Evolutionary conservation across 2,888 invertebrate species (phyloP).

Genomic region (Zygaena filipendulae): DNA sequence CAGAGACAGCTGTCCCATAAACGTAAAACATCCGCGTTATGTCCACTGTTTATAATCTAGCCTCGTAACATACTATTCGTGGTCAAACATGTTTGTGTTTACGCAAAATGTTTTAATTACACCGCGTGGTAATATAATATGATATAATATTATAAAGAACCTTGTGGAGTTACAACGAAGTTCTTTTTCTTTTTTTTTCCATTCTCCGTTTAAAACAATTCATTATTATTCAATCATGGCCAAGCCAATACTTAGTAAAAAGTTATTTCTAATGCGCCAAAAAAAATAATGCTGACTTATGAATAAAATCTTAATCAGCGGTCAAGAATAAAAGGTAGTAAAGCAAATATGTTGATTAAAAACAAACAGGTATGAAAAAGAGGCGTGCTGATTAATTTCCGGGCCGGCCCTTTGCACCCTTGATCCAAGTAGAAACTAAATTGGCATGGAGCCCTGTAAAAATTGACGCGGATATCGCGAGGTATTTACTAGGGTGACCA

Average conservation of each 20-base stretch:
- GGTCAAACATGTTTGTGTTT: constrained; percentile 23
- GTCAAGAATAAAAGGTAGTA: constrained; percentile 32
- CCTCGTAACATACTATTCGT: no score
- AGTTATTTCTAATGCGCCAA: no score
- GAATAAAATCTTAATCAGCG: constrained; percentile 68
- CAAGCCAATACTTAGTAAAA: no score
- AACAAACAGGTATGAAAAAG: constrained; percentile 58
- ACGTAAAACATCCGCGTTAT: constrained; percentile 38
- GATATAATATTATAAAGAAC: no score
- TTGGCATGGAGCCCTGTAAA: constrained; percentile 47
- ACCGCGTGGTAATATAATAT: no score
- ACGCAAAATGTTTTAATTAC: no score
- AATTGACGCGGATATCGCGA: constrained; percentile 42
- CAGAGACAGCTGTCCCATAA: constrained; percentile 58
- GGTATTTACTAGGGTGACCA: constrained; percentile 28
- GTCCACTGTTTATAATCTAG: constrained; percentile 46
- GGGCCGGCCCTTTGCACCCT: constrained; percentile 35
- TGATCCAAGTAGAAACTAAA: constrained; percentile 34
- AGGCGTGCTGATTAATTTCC: constrained; percentile 60
- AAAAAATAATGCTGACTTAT: constrained; percentile 28
- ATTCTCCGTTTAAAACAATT: no score
- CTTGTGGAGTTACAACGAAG: neutral
- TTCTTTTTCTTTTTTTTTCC: neutral
- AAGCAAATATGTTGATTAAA: constrained; percentile 48
- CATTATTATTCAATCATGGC: no score